phyloP scores from a whole-genome alignment of 2,888 invertebrate genomes.

The Drosophila subquinaria region DNA sequence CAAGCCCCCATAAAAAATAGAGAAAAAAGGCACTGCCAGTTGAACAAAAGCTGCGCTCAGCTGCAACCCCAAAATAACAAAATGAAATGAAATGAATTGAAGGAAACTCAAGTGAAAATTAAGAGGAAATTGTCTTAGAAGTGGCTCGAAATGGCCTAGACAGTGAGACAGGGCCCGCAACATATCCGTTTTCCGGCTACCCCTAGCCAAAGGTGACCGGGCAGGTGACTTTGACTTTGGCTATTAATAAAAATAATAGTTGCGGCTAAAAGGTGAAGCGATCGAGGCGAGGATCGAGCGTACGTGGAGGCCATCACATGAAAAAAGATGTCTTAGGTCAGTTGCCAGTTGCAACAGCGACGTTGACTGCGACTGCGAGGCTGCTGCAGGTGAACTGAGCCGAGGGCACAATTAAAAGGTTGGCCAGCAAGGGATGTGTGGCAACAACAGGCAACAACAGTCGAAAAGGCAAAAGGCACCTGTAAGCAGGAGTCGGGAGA shows the following conservation, averaged over 20 bases:
- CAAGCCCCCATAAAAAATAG: constrained; percentile 69
- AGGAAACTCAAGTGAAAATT: constrained; percentile 45
- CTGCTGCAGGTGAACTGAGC: constrained; percentile 71
- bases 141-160: constrained; percentile 34
- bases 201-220: constrained; percentile 71
- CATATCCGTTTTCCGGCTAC: constrained; percentile 78
- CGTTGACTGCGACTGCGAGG: constrained; percentile 16
- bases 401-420: constrained; percentile 74
- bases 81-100: constrained; percentile 11
- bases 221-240: constrained; percentile 83
- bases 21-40: constrained; percentile 16
- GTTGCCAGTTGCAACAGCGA: constrained; percentile 51
- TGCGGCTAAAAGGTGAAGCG: constrained; percentile 72
- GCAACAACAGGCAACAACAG: constrained; percentile 1
- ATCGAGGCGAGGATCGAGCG: constrained; percentile 18
- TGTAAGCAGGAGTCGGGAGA: constrained; percentile 60
- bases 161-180: constrained; percentile 38
- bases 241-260: constrained; percentile 84
- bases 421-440: constrained; percentile 48
- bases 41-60: constrained; percentile 56
- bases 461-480: constrained; percentile 64
- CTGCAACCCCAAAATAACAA: constrained; percentile 66
- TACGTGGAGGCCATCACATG: constrained; percentile 74
- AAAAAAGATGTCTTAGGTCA: constrained; percentile 84
- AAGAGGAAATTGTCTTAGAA: constrained; percentile 70